phyloP scores from a whole-genome alignment of 2,113 vertebrate species.

The Phaethornis superciliosus region DNA sequence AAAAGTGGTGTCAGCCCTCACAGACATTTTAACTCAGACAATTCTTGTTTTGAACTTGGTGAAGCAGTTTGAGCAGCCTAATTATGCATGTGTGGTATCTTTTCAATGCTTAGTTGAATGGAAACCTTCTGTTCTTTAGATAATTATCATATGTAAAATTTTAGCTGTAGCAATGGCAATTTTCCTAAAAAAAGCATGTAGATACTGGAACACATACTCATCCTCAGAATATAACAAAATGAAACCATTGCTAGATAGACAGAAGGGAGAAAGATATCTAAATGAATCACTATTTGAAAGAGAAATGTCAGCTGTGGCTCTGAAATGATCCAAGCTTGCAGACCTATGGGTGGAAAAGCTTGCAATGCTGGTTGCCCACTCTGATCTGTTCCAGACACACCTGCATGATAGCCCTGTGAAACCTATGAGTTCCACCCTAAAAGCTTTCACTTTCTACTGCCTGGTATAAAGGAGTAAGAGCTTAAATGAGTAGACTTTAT shows the following conservation, averaged over 20 bases:
- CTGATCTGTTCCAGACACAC: not conserved
- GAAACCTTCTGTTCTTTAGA: not conserved
- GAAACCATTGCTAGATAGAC: not conserved
- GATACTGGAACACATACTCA: not conserved
- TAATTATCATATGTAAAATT: not conserved
- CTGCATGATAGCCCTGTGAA: not conserved
- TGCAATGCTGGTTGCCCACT: not conserved
- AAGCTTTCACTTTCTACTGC: not conserved
- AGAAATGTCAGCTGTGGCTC: not conserved
- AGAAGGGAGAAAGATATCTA: not conserved
- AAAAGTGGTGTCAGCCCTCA: not conserved
- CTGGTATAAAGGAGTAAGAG: not conserved
- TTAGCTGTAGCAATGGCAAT: not conserved
- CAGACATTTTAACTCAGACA: not conserved
- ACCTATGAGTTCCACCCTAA: not conserved
- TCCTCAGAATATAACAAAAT: not conserved
- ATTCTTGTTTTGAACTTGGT: not conserved
- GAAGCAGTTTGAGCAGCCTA: not conserved
- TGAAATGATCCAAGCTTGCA: not conserved
- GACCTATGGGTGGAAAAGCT: not conserved
- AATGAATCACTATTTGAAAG: not conserved
- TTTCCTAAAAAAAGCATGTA: not conserved
- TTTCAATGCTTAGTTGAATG: not conserved
- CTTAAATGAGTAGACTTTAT: not conserved
- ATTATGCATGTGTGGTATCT: not conserved